These are phyloP conservation scores for Limulus polyphemus DNA, from an alignment of 2,888 invertebrate species.

Conservation along the genomic window DNA sequence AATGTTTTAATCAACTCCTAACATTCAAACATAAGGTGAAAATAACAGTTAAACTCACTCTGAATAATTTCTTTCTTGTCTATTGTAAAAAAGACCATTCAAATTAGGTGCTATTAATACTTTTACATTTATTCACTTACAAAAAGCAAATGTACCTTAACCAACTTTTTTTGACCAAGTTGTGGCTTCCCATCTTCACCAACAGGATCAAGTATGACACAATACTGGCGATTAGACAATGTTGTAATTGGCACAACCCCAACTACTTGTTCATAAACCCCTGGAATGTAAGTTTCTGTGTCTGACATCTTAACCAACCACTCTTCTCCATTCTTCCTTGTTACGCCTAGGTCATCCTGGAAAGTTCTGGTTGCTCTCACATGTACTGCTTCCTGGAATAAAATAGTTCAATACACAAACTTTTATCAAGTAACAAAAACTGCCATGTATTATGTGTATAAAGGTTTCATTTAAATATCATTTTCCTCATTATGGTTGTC, in stretches of 20 bases:
- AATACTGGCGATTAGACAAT: slow-evolving; percentile 41
- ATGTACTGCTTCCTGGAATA: slow-evolving; percentile 40
- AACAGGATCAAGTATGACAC: slow-evolving; percentile 40
- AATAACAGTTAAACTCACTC: no score
- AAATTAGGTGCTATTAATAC: no score
- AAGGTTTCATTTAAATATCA: no score
- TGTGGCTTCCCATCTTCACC: slow-evolving; percentile 35
- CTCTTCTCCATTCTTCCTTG: slow-evolving; percentile 42
- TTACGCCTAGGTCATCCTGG: slow-evolving; percentile 38
- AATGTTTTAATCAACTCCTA: no score
- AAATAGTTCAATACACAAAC: no score
- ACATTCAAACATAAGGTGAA: no score
- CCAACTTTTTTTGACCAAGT: slow-evolving; percentile 39
- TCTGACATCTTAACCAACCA: slow-evolving; percentile 41
- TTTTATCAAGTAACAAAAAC: no score
- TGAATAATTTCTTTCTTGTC: no score
- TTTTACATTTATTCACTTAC: background rate
- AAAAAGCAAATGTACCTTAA: slow-evolving; percentile 32
- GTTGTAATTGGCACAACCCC: slow-evolving; percentile 40
- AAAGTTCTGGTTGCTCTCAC: slow-evolving; percentile 39
- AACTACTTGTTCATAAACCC: slow-evolving; percentile 41
- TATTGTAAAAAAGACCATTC: no score
- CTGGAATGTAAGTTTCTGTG: slow-evolving; percentile 43
- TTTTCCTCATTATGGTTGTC: no score
- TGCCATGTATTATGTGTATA: no score